phyloP scores from a whole-genome alignment of 2,113 vertebrate species.

The Ageneiosus marmoratus region DNA sequence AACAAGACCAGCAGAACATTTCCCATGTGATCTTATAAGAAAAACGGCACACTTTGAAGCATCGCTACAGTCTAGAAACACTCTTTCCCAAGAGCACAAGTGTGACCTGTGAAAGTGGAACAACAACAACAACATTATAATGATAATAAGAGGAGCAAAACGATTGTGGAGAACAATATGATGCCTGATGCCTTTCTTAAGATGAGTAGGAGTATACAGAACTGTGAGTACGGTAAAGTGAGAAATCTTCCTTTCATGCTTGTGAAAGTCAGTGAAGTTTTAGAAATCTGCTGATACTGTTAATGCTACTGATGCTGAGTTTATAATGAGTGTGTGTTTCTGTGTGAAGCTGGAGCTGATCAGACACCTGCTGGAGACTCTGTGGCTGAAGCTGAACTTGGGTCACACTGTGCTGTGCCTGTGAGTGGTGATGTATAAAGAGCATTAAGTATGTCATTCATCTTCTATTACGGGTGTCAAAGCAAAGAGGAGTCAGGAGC shows the following conservation, averaged over 20 bases:
- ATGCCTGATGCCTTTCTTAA: background rate
- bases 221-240: background rate
- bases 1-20: background rate
- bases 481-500: too few relatives aligned
- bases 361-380: constrained; percentile 83
- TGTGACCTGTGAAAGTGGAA: too few relatives aligned
- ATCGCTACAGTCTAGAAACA: background rate
- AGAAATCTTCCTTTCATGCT: background rate
- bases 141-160: too few relatives aligned
- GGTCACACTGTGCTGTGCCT: constrained; percentile 72
- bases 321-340: background rate
- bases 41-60: background rate
- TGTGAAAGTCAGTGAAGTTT: background rate
- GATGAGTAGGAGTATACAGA: background rate
- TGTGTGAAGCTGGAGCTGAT: constrained; percentile 83
- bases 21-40: background rate
- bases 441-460: background rate
- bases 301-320: background rate
- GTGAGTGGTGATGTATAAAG: constrained; percentile 73
- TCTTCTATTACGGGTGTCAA: background rate
- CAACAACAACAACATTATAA: too few relatives aligned
- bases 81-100: background rate
- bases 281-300: background rate
- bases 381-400: constrained; percentile 83
- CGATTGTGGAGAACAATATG: background rate